Evolutionary conservation across 2,113 vertebrate species (phyloP).

Genomic region (Dryoscopus gambensis): DNA sequence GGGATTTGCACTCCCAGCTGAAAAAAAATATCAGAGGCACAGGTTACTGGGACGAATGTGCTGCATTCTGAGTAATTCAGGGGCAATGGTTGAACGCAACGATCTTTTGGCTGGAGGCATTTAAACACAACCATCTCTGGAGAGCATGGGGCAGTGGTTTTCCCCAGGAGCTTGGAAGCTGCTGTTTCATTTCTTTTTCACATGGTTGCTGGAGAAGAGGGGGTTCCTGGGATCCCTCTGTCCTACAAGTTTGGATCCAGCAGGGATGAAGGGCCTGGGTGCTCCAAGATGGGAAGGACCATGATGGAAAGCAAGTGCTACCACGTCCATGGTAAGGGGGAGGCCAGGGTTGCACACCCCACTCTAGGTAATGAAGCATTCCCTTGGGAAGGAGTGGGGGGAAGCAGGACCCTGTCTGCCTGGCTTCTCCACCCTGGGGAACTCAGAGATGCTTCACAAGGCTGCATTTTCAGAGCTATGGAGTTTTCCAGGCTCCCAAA

Average conservation of each 20-base stretch:
- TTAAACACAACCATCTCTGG: neutral
- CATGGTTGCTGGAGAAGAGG: neutral
- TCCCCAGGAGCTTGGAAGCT: neutral
- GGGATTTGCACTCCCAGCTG: constrained; percentile 29
- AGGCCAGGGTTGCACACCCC: accelerated
- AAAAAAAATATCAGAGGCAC: neutral
- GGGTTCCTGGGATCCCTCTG: neutral
- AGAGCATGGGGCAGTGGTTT: neutral
- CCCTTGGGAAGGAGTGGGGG: neutral
- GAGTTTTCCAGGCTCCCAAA: neutral
- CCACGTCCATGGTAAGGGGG: neutral
- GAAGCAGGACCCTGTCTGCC: neutral
- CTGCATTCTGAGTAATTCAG: neutral
- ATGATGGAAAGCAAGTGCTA: neutral
- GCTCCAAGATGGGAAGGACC: neutral
- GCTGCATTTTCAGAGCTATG: neutral
- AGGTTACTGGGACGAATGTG: neutral
- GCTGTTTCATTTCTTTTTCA: neutral
- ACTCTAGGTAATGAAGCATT: accelerated
- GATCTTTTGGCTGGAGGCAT: neutral
- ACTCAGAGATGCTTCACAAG: neutral
- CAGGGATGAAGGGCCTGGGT: accelerated
- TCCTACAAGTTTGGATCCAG: neutral
- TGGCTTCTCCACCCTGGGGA: neutral
- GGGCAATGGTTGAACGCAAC: accelerated